phyloP scores from a whole-genome alignment of 2,888 invertebrate species.

The Drosophila seclusa region DNA sequence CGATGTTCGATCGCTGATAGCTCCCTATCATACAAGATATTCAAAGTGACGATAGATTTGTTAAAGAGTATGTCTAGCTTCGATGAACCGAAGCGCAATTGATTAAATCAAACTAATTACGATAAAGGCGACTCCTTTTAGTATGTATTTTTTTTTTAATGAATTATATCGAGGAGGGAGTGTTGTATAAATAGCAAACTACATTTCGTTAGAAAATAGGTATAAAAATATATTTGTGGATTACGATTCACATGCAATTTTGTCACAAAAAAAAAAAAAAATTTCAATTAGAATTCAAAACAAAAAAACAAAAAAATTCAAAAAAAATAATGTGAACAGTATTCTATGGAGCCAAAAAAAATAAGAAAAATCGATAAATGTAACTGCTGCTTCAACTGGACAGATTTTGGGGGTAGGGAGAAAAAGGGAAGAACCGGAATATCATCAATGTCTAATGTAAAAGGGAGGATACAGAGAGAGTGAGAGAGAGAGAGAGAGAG shows the following conservation, averaged over 20 bases:
- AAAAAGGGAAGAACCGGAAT: background rate
- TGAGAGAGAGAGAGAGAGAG: background rate
- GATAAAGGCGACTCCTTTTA: slow-evolving; percentile 2
- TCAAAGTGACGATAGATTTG: background rate
- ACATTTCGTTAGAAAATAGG: slow-evolving; percentile 9
- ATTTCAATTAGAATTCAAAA: slow-evolving; percentile 10
- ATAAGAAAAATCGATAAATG: background rate
- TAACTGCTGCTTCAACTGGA: background rate
- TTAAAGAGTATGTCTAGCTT: slow-evolving; percentile 24
- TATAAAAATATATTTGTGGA: slow-evolving; percentile 2
- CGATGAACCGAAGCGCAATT: slow-evolving; percentile 23
- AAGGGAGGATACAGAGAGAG: background rate
- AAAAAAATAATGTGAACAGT: background rate
- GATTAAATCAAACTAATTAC: background rate
- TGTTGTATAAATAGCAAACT: slow-evolving; percentile 28
- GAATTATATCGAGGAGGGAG: slow-evolving; percentile 8
- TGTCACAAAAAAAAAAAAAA: slow-evolving; percentile 19
- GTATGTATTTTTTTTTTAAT: slow-evolving; percentile 1
- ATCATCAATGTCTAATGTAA: background rate
- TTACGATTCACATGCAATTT: slow-evolving; percentile 40
- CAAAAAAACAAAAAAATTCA: background rate
- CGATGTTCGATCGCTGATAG: no score
- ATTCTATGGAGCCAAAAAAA: background rate
- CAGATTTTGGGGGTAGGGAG: background rate
- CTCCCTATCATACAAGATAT: background rate